A percentile compares a stretch with the other conserved stretches of the same genome.
These are phyloP conservation scores for Arrhopalites spinosus DNA, from an alignment of 2,888 invertebrate genomes.

Conservation along the genomic window DNA sequence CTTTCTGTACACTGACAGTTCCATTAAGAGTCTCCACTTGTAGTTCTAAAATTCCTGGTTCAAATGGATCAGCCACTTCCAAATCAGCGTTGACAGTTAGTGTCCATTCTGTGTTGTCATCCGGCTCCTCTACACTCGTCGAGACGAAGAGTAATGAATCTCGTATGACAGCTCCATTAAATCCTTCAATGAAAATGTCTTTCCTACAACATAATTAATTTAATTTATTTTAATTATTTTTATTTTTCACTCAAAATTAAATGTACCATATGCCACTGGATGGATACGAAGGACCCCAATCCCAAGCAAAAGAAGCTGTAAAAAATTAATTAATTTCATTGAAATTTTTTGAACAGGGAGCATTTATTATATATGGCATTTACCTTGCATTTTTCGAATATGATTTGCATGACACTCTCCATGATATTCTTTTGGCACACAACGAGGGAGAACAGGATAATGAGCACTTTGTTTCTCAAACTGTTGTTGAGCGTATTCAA, in stretches of 20 bases:
- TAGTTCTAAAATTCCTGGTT: slow-evolving; percentile 1
- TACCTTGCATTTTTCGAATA: slow-evolving; percentile 81
- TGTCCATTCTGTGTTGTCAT: slow-evolving; percentile 49
- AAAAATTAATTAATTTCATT: no score
- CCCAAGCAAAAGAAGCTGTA: slow-evolving; percentile 81
- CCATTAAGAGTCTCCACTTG: slow-evolving; percentile 1
- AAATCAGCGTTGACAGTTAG: slow-evolving; percentile 41
- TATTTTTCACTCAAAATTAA: background rate
- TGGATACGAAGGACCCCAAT: slow-evolving; percentile 95
- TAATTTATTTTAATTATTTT: background rate
- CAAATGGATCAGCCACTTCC: slow-evolving; percentile 14
- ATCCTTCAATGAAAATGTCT: slow-evolving; percentile 69
- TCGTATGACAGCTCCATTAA: slow-evolving; percentile 68
- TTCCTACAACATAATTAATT: slow-evolving; percentile 66
- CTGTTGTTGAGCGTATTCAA: slow-evolving; percentile 64
- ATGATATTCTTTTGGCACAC: slow-evolving; percentile 74
- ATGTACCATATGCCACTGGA: slow-evolving; percentile 86
- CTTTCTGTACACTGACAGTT: background rate
- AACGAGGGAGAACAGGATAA: slow-evolving; percentile 73
- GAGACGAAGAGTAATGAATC: slow-evolving; percentile 64
- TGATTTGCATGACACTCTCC: slow-evolving; percentile 94
- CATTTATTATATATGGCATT: no score
- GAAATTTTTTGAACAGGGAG: no score
- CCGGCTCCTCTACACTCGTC: slow-evolving; percentile 42
- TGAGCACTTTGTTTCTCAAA: slow-evolving; percentile 58